Conservation (phyloP, 2,888 invertebrate species). For the Campopleginae sp. region DNA sequence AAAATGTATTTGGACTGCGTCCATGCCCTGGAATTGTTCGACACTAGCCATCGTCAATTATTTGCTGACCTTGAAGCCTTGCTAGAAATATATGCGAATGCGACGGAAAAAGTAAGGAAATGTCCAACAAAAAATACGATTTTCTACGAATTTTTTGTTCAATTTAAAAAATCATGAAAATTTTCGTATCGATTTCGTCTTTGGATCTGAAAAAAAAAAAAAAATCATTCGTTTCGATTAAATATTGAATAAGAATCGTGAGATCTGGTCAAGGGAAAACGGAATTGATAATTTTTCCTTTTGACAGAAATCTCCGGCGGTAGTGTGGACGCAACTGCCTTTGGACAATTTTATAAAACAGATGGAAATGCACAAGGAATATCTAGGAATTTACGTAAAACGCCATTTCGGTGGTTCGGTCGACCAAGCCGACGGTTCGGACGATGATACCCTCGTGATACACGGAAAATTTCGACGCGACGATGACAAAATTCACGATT, state of each 20-base stretch:
- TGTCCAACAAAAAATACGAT: not conserved
- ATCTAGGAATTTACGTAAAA: slow-evolving; percentile 76
- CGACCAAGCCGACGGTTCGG: slow-evolving; percentile 68
- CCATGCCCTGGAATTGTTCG: slow-evolving; percentile 71
- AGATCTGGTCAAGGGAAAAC: no score
- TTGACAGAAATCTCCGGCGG: slow-evolving; percentile 75
- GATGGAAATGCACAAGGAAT: slow-evolving; percentile 78
- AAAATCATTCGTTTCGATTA: no score
- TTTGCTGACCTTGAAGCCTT: slow-evolving; percentile 74
- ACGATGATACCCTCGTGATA: slow-evolving; percentile 69
- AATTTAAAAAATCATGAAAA: no score
- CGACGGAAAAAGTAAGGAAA: slow-evolving; percentile 75
- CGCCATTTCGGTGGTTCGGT: slow-evolving; percentile 72
- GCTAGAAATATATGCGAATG: slow-evolving; percentile 75
- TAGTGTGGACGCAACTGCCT: slow-evolving; percentile 81
- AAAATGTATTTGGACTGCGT: slow-evolving; percentile 72
- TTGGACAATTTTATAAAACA: slow-evolving; percentile 78
- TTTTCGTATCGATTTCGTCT: no score
- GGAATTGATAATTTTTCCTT: not conserved
- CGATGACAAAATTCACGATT: slow-evolving; percentile 73
- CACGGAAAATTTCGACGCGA: slow-evolving; percentile 70
- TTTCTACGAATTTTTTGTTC: not conserved
- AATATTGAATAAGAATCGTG: no score
- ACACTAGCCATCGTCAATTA: slow-evolving; percentile 69
- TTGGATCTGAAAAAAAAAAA: no score